Percentiles rank a stretch among this genome's conserved stretches.
phyloP scores from a whole-genome alignment of 2,113 vertebrate species.

The Phodopus roborovskii region DNA sequence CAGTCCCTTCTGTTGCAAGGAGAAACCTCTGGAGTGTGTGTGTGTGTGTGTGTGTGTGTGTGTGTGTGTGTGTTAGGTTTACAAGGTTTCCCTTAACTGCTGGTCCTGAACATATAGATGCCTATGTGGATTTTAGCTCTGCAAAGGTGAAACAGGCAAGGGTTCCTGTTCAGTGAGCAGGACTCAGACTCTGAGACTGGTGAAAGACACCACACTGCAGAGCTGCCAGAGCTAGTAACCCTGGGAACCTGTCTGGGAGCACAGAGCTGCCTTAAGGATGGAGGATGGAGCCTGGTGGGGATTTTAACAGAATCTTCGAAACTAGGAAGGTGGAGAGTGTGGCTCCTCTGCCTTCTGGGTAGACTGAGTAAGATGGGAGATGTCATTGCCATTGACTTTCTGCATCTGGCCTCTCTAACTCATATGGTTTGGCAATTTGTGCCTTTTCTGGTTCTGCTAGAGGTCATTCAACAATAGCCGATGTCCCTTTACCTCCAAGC shows the following conservation, averaged over 20 bases:
- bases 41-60: neutral
- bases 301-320: neutral
- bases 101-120: neutral
- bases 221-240: neutral
- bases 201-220: neutral
- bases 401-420: neutral
- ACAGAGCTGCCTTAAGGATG: neutral
- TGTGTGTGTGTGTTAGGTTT: neutral
- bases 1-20: neutral
- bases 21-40: neutral
- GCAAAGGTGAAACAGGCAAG: neutral
- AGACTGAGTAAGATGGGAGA: neutral
- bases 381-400: neutral
- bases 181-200: neutral
- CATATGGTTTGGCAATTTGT: neutral
- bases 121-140: neutral
- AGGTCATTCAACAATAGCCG: neutral
- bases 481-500: neutral
- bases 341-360: neutral
- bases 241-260: neutral
- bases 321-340: neutral
- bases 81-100: neutral
- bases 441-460: neutral
- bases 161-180: neutral
- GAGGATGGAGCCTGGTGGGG: accelerated